Evolutionary conservation across 2,113 vertebrate genomes (phyloP).

Genomic region (Scolopax mira): DNA sequence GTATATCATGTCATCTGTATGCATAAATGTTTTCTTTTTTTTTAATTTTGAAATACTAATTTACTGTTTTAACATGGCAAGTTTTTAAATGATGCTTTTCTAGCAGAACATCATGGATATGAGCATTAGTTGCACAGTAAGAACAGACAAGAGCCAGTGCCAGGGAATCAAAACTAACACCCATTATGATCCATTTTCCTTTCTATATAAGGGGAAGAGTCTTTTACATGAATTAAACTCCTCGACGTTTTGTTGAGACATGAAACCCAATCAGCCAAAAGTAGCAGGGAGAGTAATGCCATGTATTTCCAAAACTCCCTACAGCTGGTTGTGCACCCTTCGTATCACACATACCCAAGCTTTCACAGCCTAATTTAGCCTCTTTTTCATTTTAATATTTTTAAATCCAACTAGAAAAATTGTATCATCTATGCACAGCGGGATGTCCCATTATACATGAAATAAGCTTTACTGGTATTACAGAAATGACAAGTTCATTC

Average conservation of each 20-base stretch:
- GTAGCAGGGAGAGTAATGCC: background rate
- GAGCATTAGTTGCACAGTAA: conserved; percentile 35
- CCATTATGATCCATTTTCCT: background rate
- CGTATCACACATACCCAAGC: background rate
- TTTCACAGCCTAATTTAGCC: conserved; percentile 32
- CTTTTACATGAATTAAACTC: conserved; percentile 25
- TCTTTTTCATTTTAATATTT: conserved; percentile 68
- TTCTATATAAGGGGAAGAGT: background rate
- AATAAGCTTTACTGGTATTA: conserved; percentile 63
- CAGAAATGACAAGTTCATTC: conserved; percentile 68
- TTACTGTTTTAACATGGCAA: background rate
- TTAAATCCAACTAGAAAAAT: conserved; percentile 60
- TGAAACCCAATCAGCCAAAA: background rate
- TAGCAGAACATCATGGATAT: background rate
- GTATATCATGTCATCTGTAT: background rate
- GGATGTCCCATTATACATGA: conserved; percentile 55
- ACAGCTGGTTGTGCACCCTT: conserved; percentile 8
- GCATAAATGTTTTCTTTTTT: background rate
- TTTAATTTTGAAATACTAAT: background rate
- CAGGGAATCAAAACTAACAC: conserved; percentile 11
- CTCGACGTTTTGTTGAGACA: conserved; percentile 33
- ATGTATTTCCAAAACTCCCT: conserved; percentile 37
- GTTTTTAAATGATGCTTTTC: background rate
- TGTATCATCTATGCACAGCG: conserved; percentile 52
- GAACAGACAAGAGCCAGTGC: conserved; percentile 12